Evolutionary conservation across 2,113 vertebrate genomes (phyloP), one percentile per base, ranked within the genome.

Genomic region (Macroglossus sobrinus): DNA sequence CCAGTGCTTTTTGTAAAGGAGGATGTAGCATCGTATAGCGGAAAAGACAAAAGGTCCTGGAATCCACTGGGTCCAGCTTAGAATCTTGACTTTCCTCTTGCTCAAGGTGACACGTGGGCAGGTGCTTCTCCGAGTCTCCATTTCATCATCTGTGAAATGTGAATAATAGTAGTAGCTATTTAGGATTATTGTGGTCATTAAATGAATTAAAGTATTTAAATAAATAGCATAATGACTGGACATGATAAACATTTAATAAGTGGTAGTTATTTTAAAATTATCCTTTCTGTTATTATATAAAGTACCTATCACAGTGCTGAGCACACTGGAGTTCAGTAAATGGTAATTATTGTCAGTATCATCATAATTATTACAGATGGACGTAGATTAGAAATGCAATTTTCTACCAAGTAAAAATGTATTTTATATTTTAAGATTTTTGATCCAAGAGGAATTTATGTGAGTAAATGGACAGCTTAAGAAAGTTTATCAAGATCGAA

Each of bases 401-500:
- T 86, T 95, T 91, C 50, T 11, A 63, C 76, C 75, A 80, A 86
- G 50, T 47, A 91, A 92, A 79, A 79, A 92, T 64, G 84, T 69
- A 59, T 84, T 94, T 50, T 93, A 86, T 78, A 97, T 97, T 94
- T 78, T 72, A 90, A 95, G 85, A 85, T 92, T 75, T 66, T 84
- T 80, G 86, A 97, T 88, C 96, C 97, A 38, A 87, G 86, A 89
- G 92, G 94, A 98, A 96, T 94, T 28, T 96, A 30, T 88, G n/a
- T 95, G 94, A 40, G 94, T 93, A 97, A 98, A 72, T 68, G 95
- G 88, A 78, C 47, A 97, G 93, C 95, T 84, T 98, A 96, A 98
- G 97, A 92, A 97, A 96, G 92, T 93, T 0, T 30, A 97, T 78
- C 80, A 88, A 95, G 96, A 64, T 74, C 92, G 66, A 97, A 98